phyloP scores from a whole-genome alignment of 2,888 invertebrate species.

The Cheilosia variabilis region DNA sequence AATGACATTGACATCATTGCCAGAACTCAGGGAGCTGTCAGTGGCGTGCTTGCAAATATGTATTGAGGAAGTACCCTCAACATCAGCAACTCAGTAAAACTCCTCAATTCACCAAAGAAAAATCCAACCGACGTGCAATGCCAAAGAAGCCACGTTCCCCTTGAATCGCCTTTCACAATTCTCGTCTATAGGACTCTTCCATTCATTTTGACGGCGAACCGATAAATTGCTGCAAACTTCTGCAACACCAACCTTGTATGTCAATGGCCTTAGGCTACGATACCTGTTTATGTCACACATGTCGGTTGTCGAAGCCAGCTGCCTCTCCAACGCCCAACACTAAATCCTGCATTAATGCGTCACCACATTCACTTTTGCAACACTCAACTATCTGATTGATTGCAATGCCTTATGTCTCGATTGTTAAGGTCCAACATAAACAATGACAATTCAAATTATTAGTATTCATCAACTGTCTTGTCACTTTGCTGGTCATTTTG shows the following conservation, averaged over 20 bases:
- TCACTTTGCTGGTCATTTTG: not conserved
- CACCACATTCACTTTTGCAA: conserved; percentile 1
- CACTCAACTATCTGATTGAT: not conserved
- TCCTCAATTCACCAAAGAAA: too few species aligned
- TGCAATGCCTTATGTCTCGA: not conserved
- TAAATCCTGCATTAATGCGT: not conserved
- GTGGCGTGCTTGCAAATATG: too few species aligned
- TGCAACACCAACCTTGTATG: not conserved
- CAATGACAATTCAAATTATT: not conserved
- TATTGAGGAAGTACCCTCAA: too few species aligned
- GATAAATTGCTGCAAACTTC: too few species aligned
- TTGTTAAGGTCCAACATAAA: not conserved
- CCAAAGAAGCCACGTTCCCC: too few species aligned
- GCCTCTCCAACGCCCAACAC: not conserved
- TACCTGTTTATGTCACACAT: not conserved
- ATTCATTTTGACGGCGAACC: too few species aligned
- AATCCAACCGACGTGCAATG: too few species aligned
- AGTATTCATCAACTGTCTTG: not conserved
- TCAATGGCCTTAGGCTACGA: not conserved
- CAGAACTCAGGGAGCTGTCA: too few species aligned
- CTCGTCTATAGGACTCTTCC: too few species aligned
- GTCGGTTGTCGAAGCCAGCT: not conserved
- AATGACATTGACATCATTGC: too few species aligned
- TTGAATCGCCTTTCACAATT: too few species aligned
- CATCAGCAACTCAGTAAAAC: too few species aligned